Percentiles rank a stretch among this genome's conserved stretches.
phyloP scores from a whole-genome alignment of 53 echinoderm and acorn worm species.

The Hippasteria phrygiana region DNA sequence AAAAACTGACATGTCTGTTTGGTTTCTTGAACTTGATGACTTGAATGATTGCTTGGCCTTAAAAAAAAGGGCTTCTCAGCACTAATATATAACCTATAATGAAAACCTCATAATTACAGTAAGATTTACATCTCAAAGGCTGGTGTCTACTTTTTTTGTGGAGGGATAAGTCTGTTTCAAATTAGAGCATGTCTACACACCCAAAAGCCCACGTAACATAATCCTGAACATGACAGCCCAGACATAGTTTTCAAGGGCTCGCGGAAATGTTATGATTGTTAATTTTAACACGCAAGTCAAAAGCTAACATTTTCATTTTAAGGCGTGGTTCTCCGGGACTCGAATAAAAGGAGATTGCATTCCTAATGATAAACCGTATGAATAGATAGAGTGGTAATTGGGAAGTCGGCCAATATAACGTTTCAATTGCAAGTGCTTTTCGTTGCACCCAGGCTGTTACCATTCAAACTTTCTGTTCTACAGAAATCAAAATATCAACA shows the following conservation, averaged over 20 bases:
- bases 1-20: background rate
- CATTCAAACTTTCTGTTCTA: too few relatives aligned
- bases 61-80: background rate
- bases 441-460: too few relatives aligned
- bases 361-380: background rate
- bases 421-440: too few relatives aligned
- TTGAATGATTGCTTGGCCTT: background rate
- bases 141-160: background rate
- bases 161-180: background rate
- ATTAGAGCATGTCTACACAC: background rate
- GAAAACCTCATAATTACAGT: background rate
- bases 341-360: background rate
- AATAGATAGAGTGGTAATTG: too few relatives aligned
- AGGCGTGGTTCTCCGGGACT: background rate
- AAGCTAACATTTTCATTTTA: background rate
- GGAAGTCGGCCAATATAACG: too few relatives aligned
- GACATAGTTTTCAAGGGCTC: background rate
- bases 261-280: background rate
- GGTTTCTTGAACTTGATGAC: background rate
- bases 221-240: too few relatives aligned
- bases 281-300: background rate
- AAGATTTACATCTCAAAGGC: background rate
- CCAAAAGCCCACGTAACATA: too few relatives aligned
- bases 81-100: background rate
- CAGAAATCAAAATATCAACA: too few relatives aligned